Evolutionary conservation across 2,888 invertebrate species (phyloP), one percentile per base, ranked within the genome.

Genomic region (Apodemia zela): DNA sequence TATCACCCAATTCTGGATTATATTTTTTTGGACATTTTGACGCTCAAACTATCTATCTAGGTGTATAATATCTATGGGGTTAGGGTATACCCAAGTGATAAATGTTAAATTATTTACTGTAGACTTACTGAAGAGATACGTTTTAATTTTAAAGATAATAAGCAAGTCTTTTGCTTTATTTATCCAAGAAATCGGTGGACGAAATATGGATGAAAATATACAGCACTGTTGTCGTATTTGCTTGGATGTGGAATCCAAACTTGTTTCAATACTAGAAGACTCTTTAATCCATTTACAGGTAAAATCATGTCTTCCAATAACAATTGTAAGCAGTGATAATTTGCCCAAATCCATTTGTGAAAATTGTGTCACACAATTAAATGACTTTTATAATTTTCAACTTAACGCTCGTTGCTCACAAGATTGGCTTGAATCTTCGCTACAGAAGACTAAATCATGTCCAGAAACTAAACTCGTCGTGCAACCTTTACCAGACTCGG

Each of bases 381-480:
- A 74, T 63, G 85, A 85, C 63, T 92, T 89, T 71, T 90, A 92
- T 66, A 85, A 86, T 72, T 92, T 92, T 65, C 88, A 88, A 81
- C 72, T 89, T 15, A 87, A 86, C 57, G 88, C 90, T 15, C 85
- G 87, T 17, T 88, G 84, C 71, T 90, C 90, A 1, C 87, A 89
- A 78, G 87, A 89, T 69, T 89, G 90, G 89, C 73, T 92, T 2
- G 87, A 89, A 67, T 82, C 88, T 15, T 76, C 81, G 15, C 5
- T 85, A 1, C 81, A 85, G 58, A 85, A 82, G 66, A 65, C 72
- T 0, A 86, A 82, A 69, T 90, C 86, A 67, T 67, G 73, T 0
- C 62, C 71, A 3, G 88, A 88, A 73, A 73, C 72, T 1, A 90
- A 88, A 78, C 79, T 78, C 10, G 76, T 78, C 4, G 73, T 90